Conservation (phyloP, 2,888 invertebrate genomes). For the Bursaphelenchus okinawaensis region DNA sequence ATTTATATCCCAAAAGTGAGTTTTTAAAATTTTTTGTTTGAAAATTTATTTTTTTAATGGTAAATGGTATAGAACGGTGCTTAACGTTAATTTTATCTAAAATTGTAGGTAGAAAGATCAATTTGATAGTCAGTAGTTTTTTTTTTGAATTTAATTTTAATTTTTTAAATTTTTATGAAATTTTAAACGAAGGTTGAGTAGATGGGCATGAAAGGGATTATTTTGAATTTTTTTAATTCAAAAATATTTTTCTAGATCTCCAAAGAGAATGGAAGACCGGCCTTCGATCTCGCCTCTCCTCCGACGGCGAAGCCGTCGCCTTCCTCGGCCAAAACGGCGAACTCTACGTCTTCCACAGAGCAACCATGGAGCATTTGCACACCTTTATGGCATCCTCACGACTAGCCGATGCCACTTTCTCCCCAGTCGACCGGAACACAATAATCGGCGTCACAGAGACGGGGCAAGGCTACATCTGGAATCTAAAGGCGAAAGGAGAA, state of each 20-base stretch:
- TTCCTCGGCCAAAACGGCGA: constrained; percentile 19
- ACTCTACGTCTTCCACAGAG: constrained; percentile 25
- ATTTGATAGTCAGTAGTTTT: no score
- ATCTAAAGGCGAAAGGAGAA: constrained; percentile 10
- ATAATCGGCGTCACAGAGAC: constrained; percentile 22
- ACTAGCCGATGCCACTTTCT: constrained; percentile 27
- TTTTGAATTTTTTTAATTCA: background rate
- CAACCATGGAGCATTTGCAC: constrained; percentile 33
- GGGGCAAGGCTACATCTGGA: constrained; percentile 29
- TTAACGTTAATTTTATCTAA: no score
- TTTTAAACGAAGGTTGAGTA: no score
- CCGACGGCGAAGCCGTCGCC: constrained; percentile 30
- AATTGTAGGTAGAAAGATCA: no score
- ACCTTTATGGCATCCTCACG: constrained; percentile 28
- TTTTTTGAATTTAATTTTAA: background rate
- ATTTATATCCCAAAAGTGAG: constrained; percentile 4
- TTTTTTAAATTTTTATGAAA: background rate
- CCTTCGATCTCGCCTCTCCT: constrained; percentile 16
- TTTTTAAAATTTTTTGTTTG: background rate
- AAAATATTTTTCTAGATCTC: no score
- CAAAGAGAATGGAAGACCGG: constrained; percentile 6
- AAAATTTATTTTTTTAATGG: no score
- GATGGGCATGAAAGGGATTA: no score
- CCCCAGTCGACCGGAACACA: constrained; percentile 27
- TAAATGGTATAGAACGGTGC: no score